Evolutionary conservation across 2,113 vertebrate genomes (phyloP).

Genomic region (Dissostichus mawsoni): DNA sequence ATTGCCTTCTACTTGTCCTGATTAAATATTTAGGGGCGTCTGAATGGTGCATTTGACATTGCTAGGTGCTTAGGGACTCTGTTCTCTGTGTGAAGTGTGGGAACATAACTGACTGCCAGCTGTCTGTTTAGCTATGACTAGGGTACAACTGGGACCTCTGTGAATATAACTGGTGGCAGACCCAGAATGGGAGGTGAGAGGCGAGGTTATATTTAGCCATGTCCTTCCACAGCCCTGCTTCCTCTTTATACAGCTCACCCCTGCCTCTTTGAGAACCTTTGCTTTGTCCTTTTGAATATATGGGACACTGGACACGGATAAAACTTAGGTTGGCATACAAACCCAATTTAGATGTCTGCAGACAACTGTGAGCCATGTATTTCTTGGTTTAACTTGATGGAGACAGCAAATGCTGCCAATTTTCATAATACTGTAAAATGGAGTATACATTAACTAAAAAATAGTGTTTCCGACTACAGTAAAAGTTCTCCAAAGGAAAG

Average conservation of each 20-base stretch:
- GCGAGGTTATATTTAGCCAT: conserved; percentile 75
- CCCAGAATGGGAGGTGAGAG: conserved; percentile 54
- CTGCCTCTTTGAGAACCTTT: conserved; percentile 44
- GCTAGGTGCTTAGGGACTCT: conserved; percentile 68
- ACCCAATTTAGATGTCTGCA: conserved; percentile 35
- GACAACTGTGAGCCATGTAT: conserved; percentile 31
- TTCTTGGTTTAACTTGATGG: conserved; percentile 36
- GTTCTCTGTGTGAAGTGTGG: conserved; percentile 57
- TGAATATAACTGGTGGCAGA: conserved; percentile 51
- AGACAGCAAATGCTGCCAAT: conserved; percentile 42
- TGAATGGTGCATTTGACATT: conserved; percentile 77
- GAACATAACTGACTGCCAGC: conserved; percentile 69
- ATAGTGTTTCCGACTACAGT: conserved; percentile 33
- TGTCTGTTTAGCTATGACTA: conserved; percentile 66
- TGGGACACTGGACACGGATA: conserved; percentile 37
- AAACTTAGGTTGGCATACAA: conserved; percentile 34
- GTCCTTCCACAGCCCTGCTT: conserved; percentile 63
- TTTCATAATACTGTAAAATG: conserved; percentile 29
- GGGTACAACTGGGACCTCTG: conserved; percentile 58
- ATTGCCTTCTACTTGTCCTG: conserved; percentile 81
- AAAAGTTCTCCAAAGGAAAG: conserved; percentile 42
- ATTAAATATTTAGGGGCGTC: conserved; percentile 83
- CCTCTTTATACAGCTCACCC: conserved; percentile 25
- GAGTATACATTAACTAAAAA: conserved; percentile 40
- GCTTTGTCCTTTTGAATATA: conserved; percentile 63